Evolutionary conservation across 2,797 vertebrate species (phyloP), one percentile per base, ranked within the genome.

Genomic region (Alexandromys oeconomus): DNA sequence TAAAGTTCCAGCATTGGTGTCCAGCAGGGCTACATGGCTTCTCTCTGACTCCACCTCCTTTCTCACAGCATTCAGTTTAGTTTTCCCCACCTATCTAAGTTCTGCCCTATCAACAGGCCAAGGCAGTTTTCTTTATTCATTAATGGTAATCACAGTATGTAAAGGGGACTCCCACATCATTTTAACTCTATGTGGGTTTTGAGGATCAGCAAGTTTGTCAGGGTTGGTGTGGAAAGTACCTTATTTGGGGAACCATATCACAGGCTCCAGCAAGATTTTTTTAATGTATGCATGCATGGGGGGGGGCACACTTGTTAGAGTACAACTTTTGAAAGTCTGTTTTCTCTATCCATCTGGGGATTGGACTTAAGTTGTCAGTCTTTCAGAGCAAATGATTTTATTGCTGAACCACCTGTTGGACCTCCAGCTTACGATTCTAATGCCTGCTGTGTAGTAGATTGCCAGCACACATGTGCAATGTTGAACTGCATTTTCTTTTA

Each of bases 401-500:
- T 21, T n/a, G 63, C 43, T 87, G 67, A 87, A 51, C 14, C 48
- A 87, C 40, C 67, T 46, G 21, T 46, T 76, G 54, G 29, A 3
- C 54, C 48, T 71, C 5, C 59, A 25, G 48, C 43, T 86, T 25
- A n/a, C 27, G 19, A 43, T 74, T 54, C 61, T 80, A 86, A 71
- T 23, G 48, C 11, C 65, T 77, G 9, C 71, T 43, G 25, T 51
- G 21, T 23, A 54, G 29, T 14, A 74, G 21, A 34, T 77, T 57
- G n/a, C 71, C 76, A 80, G 37, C 40, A 65, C 17, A 19, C 19
- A 6, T 67, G 4, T n/a, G 2, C 34, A 51, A 10, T 48, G 51
- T 46, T 81, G 88, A 89, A 48, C 76, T 84, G 25, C 37, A 73
- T n/a, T 85, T 48, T 93, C 78, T 78, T 89, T 43, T 31, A 87